A percentile compares a stretch with the other conserved stretches of the same genome.
Conservation (phyloP, 2,888 invertebrate species). For the Antitype chi region DNA sequence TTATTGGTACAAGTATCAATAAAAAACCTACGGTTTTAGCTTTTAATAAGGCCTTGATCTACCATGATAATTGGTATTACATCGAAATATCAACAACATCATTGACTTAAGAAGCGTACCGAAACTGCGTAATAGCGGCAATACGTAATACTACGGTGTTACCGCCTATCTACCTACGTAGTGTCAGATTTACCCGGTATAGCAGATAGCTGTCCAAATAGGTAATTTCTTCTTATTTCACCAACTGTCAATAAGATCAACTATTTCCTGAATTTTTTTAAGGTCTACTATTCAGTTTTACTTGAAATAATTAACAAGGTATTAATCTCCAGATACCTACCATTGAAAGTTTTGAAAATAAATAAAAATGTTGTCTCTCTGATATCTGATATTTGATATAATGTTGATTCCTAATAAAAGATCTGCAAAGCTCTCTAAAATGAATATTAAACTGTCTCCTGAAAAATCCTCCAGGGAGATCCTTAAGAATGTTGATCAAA, state of each 20-base stretch:
- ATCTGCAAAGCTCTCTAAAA: background rate
- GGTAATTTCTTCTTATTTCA: background rate
- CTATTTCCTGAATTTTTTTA: constrained; percentile 1
- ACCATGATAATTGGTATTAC: constrained; percentile 14
- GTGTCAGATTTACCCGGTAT: background rate
- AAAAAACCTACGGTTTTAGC: background rate
- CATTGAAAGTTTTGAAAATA: too few relatives aligned
- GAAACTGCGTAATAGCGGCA: constrained; percentile 54
- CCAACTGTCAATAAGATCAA: constrained; percentile 10
- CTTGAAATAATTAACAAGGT: too few relatives aligned
- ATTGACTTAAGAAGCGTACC: constrained; percentile 7
- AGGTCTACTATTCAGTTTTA: constrained; percentile 15
- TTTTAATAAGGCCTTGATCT: constrained; percentile 22
- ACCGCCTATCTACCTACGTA: constrained; percentile 23
- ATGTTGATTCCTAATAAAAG: too few relatives aligned
- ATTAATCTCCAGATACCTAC: too few relatives aligned
- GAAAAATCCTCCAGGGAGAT: background rate
- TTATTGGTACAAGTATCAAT: background rate
- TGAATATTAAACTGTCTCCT: background rate
- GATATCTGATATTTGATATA: too few relatives aligned
- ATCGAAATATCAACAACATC: constrained; percentile 29
- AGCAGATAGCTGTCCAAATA: constrained; percentile 15
- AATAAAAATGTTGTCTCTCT: too few relatives aligned
- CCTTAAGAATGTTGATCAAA: background rate
- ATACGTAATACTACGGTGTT: constrained; percentile 33